Conservation (phyloP, 2,888 invertebrate species). For the Rotaria magnacalcarata region DNA sequence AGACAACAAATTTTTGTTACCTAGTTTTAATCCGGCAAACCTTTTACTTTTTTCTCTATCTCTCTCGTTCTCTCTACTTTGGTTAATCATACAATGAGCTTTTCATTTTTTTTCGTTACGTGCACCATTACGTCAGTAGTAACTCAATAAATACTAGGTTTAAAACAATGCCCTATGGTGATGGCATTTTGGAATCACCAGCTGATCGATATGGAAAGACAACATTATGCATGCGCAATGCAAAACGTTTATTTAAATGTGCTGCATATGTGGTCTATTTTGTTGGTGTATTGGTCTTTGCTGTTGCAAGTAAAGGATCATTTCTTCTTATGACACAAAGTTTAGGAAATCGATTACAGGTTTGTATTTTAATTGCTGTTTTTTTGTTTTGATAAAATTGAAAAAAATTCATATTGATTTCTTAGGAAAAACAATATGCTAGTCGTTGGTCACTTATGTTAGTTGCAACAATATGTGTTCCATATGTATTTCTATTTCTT, state of each 20-base stretch:
- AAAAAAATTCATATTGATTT: background rate
- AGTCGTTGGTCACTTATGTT: conserved; percentile 46
- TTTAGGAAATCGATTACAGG: conserved; percentile 45
- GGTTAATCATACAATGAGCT: conserved; percentile 15
- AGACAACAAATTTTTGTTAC: conserved; percentile 28
- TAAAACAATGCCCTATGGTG: conserved; percentile 4
- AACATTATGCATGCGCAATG: conserved; percentile 40
- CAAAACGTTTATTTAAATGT: conserved; percentile 58
- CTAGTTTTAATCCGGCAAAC: conserved; percentile 27
- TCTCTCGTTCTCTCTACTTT: background rate
- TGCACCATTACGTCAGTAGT: conserved; percentile 21
- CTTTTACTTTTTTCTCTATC: conserved; percentile 10
- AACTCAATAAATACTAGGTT: background rate
- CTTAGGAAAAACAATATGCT: conserved; percentile 46
- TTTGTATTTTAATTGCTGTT: background rate
- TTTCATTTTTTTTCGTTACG: background rate
- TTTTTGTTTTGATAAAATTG: background rate
- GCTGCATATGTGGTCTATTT: conserved; percentile 80
- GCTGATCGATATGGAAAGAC: conserved; percentile 46
- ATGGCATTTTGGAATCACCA: conserved; percentile 45
- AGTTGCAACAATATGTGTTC: conserved; percentile 42
- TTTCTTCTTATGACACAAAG: conserved; percentile 59
- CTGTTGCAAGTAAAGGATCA: conserved; percentile 80
- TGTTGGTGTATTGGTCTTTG: conserved; percentile 75
- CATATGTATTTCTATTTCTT: conserved; percentile 46